Conservation (phyloP, 2,888 invertebrate genomes). For the Euzetes globulus region DNA sequence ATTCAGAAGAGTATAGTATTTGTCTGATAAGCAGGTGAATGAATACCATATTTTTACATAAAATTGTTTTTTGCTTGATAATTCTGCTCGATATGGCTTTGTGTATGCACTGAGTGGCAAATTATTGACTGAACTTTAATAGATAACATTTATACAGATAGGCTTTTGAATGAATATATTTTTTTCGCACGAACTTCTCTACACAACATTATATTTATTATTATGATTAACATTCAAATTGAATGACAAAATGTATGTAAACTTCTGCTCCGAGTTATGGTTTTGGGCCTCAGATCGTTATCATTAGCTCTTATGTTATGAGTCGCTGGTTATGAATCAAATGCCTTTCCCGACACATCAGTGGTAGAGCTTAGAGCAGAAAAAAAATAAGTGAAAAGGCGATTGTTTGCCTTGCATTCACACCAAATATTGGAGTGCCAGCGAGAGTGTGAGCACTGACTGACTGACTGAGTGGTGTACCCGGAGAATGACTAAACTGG, state of each 20-base stretch:
- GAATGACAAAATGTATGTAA: conserved; percentile 5
- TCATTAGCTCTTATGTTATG: conserved; percentile 8
- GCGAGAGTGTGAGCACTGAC: neutral
- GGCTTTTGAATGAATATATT: neutral
- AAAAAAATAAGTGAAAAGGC: neutral
- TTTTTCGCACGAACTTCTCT: neutral
- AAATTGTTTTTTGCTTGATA: neutral
- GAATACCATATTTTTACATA: neutral
- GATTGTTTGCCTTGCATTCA: conserved; percentile 8
- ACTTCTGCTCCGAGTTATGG: neutral
- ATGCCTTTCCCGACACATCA: conserved; percentile 4
- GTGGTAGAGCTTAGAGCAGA: neutral
- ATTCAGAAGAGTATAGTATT: neutral
- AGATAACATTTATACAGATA: neutral
- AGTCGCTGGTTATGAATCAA: conserved; percentile 23
- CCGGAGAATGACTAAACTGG: conserved; percentile 20
- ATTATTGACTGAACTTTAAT: neutral
- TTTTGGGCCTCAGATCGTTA: neutral
- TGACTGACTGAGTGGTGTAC: neutral
- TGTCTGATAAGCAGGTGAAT: conserved; percentile 10
- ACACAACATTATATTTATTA: neutral
- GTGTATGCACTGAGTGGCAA: neutral
- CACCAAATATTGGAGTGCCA: neutral
- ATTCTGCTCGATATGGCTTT: neutral
- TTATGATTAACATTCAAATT: neutral